Evolutionary conservation across 1,140 invertebrate species (phyloP), one percentile per base, ranked within the genome.

Genomic region (Sarcophaga bullata): DNA sequence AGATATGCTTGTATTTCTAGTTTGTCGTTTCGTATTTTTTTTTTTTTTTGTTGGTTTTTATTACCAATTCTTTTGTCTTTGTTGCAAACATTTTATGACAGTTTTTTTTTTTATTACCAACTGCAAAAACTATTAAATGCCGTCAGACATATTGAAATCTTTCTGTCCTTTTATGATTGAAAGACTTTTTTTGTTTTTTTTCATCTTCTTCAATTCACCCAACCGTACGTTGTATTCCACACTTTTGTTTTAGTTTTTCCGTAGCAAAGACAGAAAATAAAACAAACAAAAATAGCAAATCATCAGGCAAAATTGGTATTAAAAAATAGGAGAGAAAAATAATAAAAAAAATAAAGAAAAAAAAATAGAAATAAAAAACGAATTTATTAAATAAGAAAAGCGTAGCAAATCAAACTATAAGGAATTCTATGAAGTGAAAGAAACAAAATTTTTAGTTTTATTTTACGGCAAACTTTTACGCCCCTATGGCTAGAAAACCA

Each of bases 21-120:
- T 37, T 37, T 37, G 25, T 37, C 0, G 62, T 8, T 19, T 17
- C 19, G 0, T 58, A 0, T n/a, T 6, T 13, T 68, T 19, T 68
- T 68, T 68, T 68, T 68, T 19, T 68, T 17, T 37, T 37, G 1
- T 37, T 37, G 25, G 25, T 37, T 37, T 19, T 68, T 68, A 68
- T 68, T 68, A 68, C n/a, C 62, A 68, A 68, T 68, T 19, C n/a
- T 68, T 68, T 68, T 68, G 62, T 68, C 62, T 68, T 68, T 68
- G 62, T 68, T 68, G 62, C 62, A 68, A 68, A 68, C 62, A 68
- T 68, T 68, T 68, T 68, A 68, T 68, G 62, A 68, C 62, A 68
- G 11, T 68, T 10, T 52, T 52, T 37, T 37, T 37, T 68, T 68
- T 68, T 68, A 68, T 68, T 68, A 68, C 62, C 62, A 68, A 68